A percentile compares a stretch with the other conserved stretches of the same genome.
phyloP scores from a whole-genome alignment of 2,888 invertebrate genomes.

The Dermolepida albohirtum region DNA sequence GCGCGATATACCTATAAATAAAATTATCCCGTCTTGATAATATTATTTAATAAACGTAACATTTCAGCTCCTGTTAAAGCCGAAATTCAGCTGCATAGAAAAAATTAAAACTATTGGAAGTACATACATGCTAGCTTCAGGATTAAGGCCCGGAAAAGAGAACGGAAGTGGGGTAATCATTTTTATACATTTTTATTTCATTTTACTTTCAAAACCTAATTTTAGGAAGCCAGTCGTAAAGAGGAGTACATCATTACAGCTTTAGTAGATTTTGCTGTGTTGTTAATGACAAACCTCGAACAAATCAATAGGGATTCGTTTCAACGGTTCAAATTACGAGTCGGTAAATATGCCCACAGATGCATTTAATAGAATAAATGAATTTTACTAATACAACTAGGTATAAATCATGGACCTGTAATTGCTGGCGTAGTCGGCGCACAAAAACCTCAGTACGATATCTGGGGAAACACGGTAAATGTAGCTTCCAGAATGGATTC shows the following conservation, averaged over 20 bases:
- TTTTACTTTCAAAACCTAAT: conserved; percentile 39
- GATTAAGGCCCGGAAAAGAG: conserved; percentile 89
- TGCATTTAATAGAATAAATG: background rate
- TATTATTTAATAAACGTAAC: background rate
- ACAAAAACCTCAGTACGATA: conserved; percentile 98
- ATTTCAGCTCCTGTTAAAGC: conserved; percentile 85
- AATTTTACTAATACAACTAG: conserved; percentile 63
- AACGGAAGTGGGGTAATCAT: conserved; percentile 75
- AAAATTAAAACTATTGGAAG: conserved; percentile 99
- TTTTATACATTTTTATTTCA: conserved; percentile 16
- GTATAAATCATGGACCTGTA: conserved; percentile 89
- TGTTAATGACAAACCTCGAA: conserved; percentile 91
- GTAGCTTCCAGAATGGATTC: conserved; percentile 98
- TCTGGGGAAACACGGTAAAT: conserved; percentile 99
- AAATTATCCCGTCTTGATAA: too few relatives aligned
- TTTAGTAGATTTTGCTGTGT: conserved; percentile 94
- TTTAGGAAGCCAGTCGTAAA: conserved; percentile 79
- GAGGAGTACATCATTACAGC: conserved; percentile 90
- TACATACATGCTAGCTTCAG: conserved; percentile 98
- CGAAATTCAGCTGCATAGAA: conserved; percentile 95
- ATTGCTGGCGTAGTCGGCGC: conserved; percentile 98
- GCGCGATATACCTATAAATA: too few relatives aligned
- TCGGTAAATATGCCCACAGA: conserved; percentile 74
- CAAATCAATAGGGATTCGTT: conserved; percentile 97
- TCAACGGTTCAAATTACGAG: conserved; percentile 93